Base-by-base conservation (phyloP, 2,797 vertebrate species). In the Perodicticus potto region DNA sequence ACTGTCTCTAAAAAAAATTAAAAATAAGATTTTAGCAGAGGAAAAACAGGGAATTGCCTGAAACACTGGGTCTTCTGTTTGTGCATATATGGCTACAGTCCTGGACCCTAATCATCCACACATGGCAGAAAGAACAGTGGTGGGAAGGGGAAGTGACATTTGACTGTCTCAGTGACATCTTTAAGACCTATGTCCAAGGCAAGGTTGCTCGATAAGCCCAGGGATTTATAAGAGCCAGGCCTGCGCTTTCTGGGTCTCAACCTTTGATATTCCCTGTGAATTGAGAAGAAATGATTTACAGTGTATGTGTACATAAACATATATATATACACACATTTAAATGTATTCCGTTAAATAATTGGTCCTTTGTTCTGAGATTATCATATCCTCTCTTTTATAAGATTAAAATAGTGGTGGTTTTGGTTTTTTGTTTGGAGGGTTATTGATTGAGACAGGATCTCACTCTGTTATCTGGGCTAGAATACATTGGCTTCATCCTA, bases 151-250 rank as follows among this genome's bases (percentile, higher is more conserved):
- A 83, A n/a, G n/a, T n/a, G n/a, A n/a, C n/a, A n/a, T n/a, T n/a
- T n/a, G n/a, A n/a, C n/a, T n/a, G n/a, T n/a, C n/a, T n/a, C n/a
- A 78, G 72, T 88, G 72, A 78, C 89, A 88, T 37, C 20, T 12
- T 70, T 19, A 91, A 78, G 45, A 40, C 9, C 40, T 57, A 17
- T 16, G 19, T 57, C 82, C 11, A 27, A 20, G 9, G 37, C 72
- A 34, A 63, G 65, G 27, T 14, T 81, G 85, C 8, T 40, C 57
- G 61, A 22, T 74, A 12, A 80, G 40, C 37, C 63, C 19, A 72
- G 37, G 17, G n/a, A n/a, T n/a, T n/a, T n/a, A n/a, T n/a, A n/a
- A n/a, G n/a, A n/a, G n/a, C n/a, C n/a, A n/a, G n/a, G n/a, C 86
- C 34, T 25, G 7, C 63, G 20, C 40, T 78, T 72, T 17, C 22